Conservation (phyloP, 1,140 invertebrate species). For the Drosophila setifemur region DNA sequence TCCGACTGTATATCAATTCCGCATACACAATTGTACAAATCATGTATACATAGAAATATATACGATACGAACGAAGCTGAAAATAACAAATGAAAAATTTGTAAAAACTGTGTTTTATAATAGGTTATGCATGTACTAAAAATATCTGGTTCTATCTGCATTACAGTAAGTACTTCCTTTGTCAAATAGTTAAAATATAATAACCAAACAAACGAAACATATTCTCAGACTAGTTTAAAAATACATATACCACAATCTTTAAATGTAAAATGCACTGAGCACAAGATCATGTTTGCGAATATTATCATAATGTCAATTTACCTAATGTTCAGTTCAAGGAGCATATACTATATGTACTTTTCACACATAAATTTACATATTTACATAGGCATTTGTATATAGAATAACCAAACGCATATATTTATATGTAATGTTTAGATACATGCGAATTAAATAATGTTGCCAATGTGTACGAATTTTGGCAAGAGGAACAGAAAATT, state of each 20-base stretch:
- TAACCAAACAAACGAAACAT: no score
- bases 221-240: no score
- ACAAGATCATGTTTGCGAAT: no score
- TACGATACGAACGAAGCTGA: not conserved
- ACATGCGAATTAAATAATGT: conserved; percentile 64
- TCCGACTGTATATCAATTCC: not conserved
- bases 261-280: no score
- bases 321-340: no score
- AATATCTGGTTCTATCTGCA: conserved; percentile 34
- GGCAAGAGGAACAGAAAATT: conserved; percentile 39
- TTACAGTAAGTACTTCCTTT: conserved; percentile 15
- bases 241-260: no score
- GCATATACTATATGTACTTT: conserved; percentile 21
- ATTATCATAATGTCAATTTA: no score
- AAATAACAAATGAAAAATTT: conserved; percentile 51
- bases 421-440: conserved; percentile 61
- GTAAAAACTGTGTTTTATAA: conserved; percentile 59
- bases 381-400: conserved; percentile 7
- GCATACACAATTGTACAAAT: not conserved
- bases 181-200: conserved; percentile 2
- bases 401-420: conserved; percentile 7
- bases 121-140: conserved; percentile 66
- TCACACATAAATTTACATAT: conserved; percentile 11
- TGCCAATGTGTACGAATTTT: conserved; percentile 52
- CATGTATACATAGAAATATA: not conserved